These are phyloP conservation scores for Accipiter cooperii DNA, from an alignment of 2,113 vertebrate genomes.

Conservation along the genomic window DNA sequence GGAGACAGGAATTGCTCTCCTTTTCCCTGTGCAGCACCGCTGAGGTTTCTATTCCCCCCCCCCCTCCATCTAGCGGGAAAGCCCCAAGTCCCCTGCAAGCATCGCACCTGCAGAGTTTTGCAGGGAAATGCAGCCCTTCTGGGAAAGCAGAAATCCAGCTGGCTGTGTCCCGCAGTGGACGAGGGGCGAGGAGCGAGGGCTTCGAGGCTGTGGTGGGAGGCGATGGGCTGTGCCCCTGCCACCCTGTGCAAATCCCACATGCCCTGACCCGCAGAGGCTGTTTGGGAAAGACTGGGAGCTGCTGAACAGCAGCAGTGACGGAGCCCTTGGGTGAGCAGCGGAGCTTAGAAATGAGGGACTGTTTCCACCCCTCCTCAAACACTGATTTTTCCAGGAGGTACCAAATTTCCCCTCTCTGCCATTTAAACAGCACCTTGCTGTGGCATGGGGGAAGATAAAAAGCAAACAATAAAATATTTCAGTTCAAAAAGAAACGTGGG, in stretches of 20 bases:
- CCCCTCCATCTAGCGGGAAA: neutral
- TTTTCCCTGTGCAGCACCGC: accelerated
- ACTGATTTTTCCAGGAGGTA: neutral
- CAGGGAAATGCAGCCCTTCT: neutral
- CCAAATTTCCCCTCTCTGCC: neutral
- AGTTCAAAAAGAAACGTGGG: neutral
- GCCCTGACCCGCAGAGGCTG: accelerated
- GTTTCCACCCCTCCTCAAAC: neutral
- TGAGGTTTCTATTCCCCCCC: neutral
- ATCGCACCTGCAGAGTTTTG: neutral
- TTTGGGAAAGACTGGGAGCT: neutral
- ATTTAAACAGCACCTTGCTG: neutral
- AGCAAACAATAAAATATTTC: neutral
- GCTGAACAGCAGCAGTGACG: accelerated
- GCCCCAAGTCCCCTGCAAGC: neutral
- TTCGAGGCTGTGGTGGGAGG: neutral
- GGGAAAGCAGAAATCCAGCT: accelerated
- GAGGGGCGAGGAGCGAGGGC: neutral
- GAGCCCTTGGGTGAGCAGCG: neutral
- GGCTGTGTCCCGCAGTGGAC: accelerated
- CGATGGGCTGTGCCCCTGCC: neutral
- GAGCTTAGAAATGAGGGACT: neutral
- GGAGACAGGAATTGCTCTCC: neutral
- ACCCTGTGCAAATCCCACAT: accelerated
- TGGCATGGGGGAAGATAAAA: neutral